Evolutionary conservation across 2,797 vertebrate species (phyloP).

Genomic region (Halcyon badia): DNA sequence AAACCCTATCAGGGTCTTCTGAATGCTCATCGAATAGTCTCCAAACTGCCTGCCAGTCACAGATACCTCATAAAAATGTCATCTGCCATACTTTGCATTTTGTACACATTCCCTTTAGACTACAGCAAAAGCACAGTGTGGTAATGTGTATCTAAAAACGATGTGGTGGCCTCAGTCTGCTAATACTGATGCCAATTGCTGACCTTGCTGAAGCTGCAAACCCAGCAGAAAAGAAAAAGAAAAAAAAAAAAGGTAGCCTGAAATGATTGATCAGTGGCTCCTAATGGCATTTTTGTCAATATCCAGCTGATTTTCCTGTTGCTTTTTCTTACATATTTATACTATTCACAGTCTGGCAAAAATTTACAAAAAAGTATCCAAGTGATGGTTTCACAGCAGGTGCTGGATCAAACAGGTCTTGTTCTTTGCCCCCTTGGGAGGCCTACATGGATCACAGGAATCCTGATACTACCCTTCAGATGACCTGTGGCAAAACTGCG

Average conservation of each 20-base stretch:
- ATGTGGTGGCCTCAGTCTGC: not conserved
- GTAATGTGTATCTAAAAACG: not conserved
- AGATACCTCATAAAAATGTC: not conserved
- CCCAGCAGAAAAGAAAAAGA: not conserved
- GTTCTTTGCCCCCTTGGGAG: conserved; percentile 89
- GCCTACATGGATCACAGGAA: conserved; percentile 89
- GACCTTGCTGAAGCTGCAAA: conserved; percentile 31
- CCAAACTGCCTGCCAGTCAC: not conserved
- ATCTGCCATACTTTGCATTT: not conserved
- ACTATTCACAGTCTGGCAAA: conserved; percentile 83
- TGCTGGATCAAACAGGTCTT: conserved; percentile 94
- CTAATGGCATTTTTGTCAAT: conserved; percentile 72
- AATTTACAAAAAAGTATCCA: conserved; percentile 87
- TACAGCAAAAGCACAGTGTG: not conserved
- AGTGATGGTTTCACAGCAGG: conserved; percentile 95
- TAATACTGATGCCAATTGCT: not conserved
- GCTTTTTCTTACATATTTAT: conserved; percentile 80
- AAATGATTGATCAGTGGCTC: conserved; percentile 65
- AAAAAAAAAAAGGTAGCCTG: conserved; percentile 19
- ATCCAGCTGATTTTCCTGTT: conserved; percentile 78
- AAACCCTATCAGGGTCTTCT: not conserved
- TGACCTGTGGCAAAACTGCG: conserved; percentile 91
- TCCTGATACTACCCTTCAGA: conserved; percentile 89
- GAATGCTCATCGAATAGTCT: not conserved
- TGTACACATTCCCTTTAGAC: not conserved